Evolutionary conservation across 2,113 vertebrate species (phyloP), one percentile per base, ranked within the genome.

Genomic region (Machaerirhynchus nigripectus): DNA sequence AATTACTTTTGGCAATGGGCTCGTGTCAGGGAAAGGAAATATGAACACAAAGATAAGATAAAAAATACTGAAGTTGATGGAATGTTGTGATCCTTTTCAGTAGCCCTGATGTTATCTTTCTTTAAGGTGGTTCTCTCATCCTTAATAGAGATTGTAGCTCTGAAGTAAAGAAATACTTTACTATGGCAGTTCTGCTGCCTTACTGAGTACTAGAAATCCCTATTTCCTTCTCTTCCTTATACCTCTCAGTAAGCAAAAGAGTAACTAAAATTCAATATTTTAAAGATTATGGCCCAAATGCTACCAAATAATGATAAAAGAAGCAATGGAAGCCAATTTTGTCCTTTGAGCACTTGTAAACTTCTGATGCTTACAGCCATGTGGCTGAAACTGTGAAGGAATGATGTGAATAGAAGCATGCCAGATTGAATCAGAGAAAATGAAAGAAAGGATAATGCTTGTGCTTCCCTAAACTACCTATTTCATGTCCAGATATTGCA

Each of bases 1-100:
- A 94, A 96, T 97, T 87, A 86, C 9, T 52, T 70, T 86, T 83
- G 61, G 40, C 70, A 33, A 33, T 50, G 49, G 82, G 52, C 63
- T 87, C 18, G 21, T 94, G 89, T 70, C 81, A 63, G 53, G 60
- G 55, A 76, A 87, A 64, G 77, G 49, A 63, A 78, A 52, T 87
- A 56, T 31, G 65, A 95, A 63, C 20, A 46, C 47, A 60, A 63
- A 80, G 84, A 37, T 93, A 81, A 44, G 69, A 39, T 39, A 31
- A 26, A 77, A 93, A 80, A 65, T 56, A 15, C 3, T 61, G 71
- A 69, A 80, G 35, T 16, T 74, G 86, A 33, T 75, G 49, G 56
- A 84, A 81, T 47, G 21, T 39, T 47, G 55, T 31, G 42, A 81
- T 87, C 42, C 64, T 65, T 74, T 70, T 13, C 69, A 81, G 60